Base-by-base conservation (phyloP, 2,888 invertebrate genomes). In the Troilus luridus region DNA sequence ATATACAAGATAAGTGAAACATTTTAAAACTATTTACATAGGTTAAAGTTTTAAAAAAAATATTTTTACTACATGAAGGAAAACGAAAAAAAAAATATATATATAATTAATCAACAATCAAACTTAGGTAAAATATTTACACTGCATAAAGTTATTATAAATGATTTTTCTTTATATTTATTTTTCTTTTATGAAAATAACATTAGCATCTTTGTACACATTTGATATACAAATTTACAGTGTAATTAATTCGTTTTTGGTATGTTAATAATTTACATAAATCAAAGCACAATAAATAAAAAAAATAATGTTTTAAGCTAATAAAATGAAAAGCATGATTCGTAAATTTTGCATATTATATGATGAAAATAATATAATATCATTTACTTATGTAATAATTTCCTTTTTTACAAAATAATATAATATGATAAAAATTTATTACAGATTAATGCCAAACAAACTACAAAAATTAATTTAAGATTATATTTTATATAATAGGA, bases 211-310 rank as follows among this genome's bases (percentile, higher is more conserved):
- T 77, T 77, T 77, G 41, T 77, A 77, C 72, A 77, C 2, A 17
- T 77, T 41, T 8, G 27, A 77, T 77, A 77, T 77, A 77, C 72
- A 77, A 77, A 77, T 77, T 77, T 77, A 77, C 72, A 77, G 17
- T 41, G 8, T 41, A 17, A 77, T 77, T 17, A 77, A 19, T 77
- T 41, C 2, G 24, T 24, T 67, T 67, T 24, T 67, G 10, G n/a
- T n/a, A n/a, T 27, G 67, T 67, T 67, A 67, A 67, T 67, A 67
- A 21, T 24, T 67, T 24, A 24, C 67, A 59, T 59, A 59, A 59
- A 59, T 59, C 14, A 27, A 27, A 67, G 12, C n/a, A n/a, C 3
- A 6, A 27, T 24, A 27, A 27, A 12, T 14, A 7, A 27, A 27
- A 24, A 64, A 64, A n/a, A n/a, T 1, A 64, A 21, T 6, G 1